These are phyloP conservation scores for Crambe crambe DNA, from an alignment of 37 sponge, comb jelly and placozoan species.

Conservation along the genomic window DNA sequence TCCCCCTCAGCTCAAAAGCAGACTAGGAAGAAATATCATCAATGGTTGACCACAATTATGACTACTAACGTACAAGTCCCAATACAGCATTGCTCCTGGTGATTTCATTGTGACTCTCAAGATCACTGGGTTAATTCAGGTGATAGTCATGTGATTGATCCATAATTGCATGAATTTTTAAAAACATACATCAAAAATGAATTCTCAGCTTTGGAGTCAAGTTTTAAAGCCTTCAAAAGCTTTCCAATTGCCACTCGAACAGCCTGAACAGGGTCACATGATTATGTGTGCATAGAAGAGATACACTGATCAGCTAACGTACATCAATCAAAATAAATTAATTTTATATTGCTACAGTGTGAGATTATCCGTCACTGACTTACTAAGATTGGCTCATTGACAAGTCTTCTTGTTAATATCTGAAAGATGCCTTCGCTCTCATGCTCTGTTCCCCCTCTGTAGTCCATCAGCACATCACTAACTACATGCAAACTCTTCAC, in stretches of 20 bases:
- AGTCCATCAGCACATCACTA: neutral
- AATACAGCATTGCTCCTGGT: slow-evolving; percentile 15
- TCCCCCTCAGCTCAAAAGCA: slow-evolving; percentile 11
- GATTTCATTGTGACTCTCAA: neutral
- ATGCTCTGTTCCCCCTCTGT: too few species aligned
- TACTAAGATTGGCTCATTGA: slow-evolving; percentile 33
- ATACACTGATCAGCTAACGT: too few species aligned
- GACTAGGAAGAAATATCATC: neutral
- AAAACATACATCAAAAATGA: slow-evolving; percentile 12
- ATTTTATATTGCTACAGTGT: neutral
- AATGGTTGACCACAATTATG: neutral
- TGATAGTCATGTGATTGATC: neutral
- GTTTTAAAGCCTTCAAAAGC: neutral
- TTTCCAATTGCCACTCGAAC: slow-evolving; percentile 34
- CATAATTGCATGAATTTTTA: neutral
- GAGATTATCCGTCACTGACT: neutral
- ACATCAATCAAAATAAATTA: neutral
- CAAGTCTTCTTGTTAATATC: slow-evolving; percentile 12
- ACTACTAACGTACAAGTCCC: slow-evolving; percentile 11
- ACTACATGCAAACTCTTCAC: neutral
- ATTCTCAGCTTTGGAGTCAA: slow-evolving; percentile 16
- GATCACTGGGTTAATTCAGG: neutral
- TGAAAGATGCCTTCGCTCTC: neutral
- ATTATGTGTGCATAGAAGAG: too few species aligned
- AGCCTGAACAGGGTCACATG: slow-evolving; percentile 11